Conservation (phyloP, 1,140 invertebrate species). For the Andricus grossulariae region DNA sequence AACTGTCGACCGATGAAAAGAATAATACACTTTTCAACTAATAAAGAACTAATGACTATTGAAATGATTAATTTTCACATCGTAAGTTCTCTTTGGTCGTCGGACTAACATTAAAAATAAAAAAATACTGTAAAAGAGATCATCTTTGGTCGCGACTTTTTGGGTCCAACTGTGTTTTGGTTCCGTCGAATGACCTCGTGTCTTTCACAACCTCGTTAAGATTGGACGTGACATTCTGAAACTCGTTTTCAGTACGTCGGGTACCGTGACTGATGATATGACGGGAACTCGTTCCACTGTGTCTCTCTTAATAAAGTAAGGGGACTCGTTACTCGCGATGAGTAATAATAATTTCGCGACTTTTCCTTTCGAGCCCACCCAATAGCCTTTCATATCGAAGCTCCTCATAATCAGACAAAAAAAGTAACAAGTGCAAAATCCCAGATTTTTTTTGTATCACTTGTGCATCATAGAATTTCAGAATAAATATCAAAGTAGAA, state of each 20-base stretch:
- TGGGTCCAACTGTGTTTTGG: constrained; percentile 13
- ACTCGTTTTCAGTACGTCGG: constrained; percentile 17
- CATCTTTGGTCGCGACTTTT: background rate
- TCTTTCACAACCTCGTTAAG: constrained; percentile 29
- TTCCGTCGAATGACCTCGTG: constrained; percentile 23
- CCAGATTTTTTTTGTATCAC: background rate
- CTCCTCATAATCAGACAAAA: too few relatives aligned
- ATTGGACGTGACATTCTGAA: constrained; percentile 23
- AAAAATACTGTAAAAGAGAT: too few relatives aligned
- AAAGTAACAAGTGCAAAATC: background rate
- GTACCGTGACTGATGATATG: constrained; percentile 16
- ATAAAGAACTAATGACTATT: background rate
- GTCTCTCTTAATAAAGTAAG: constrained; percentile 4
- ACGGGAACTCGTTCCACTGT: constrained; percentile 22
- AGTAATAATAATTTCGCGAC: constrained; percentile 30
- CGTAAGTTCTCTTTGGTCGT: too few relatives aligned
- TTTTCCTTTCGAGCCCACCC: constrained; percentile 18
- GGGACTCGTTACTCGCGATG: constrained; percentile 22
- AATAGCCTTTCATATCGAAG: background rate
- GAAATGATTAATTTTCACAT: too few relatives aligned
- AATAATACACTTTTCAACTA: background rate
- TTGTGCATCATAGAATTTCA: too few relatives aligned
- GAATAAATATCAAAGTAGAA: too few relatives aligned
- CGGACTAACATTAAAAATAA: too few relatives aligned
- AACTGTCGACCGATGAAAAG: background rate